Evolutionary conservation across 37 sponge, comb jelly and placozoan species (phyloP), one percentile per base, ranked within the genome.

Genomic region (Chondrosia reniformis): DNA sequence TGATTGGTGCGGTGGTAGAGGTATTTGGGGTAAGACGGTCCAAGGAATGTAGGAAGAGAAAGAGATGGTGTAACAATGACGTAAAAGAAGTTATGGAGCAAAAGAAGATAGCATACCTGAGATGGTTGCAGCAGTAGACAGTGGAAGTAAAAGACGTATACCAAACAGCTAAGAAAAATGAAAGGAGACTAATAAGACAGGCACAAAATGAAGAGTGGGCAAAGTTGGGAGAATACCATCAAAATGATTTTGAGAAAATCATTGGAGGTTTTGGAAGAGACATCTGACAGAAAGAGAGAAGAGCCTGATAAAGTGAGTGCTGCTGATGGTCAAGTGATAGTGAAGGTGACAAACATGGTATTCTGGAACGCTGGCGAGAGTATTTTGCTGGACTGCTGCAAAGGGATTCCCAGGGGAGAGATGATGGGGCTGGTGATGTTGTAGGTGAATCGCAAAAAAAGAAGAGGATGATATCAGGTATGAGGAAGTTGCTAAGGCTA

Each of bases 191-290:
- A 61, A 28, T 61, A 8, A 61, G 63, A 22, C 13, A 61, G 27
- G 63, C 63, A 61, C 27, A 61, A 22, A 61, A 61, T 61, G 63
- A 61, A 22, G 63, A 61, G 27, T 61, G 63, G 63, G n/a, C 27
- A 24, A 22, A 61, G 27, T 22, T 12, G 27, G 27, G 63, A 24
- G n/a, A 24, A 28, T 12, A 9, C 17, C 27, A 25, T 9, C 25
- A 61, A 61, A 22, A 22, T 24, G 63, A 61, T 22, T 61, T 61
- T 22, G 27, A 61, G 8, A 61, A 61, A 61, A 22, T 22, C 63
- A 61, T 9, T 8, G 27, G 17, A 61, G 27, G 27, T 61, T 61
- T 61, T 61, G 63, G 63, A 61, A 61, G n/a, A 61, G 27, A 8
- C 17, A 61, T 8, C 25, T 12, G 27, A 22, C 8, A 24, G 63